These are phyloP conservation scores for Hiodon alosoides DNA, from an alignment of 2,113 vertebrate genomes.

Conservation along the genomic window DNA sequence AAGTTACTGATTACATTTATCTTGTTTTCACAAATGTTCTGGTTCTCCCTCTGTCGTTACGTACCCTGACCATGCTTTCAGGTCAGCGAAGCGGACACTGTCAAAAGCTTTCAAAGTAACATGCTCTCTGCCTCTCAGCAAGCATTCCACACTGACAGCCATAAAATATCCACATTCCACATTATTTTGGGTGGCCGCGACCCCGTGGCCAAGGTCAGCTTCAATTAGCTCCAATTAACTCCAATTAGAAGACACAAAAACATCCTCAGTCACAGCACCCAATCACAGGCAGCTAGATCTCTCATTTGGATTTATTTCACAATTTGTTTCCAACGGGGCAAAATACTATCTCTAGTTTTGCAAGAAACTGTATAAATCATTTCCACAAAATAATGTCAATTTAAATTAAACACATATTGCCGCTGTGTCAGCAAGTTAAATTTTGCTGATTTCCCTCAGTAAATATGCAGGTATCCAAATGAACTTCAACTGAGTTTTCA, in stretches of 20 bases:
- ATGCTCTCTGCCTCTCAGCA: neutral
- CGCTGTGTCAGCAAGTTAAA: neutral
- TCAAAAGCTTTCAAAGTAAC: neutral
- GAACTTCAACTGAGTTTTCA: too few relatives aligned
- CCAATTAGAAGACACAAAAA: constrained; percentile 1
- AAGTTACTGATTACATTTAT: constrained; percentile 8
- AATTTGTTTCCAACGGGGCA: neutral
- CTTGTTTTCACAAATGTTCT: constrained; percentile 13
- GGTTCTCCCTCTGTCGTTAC: neutral
- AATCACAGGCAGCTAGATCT: neutral
- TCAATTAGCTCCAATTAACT: neutral
- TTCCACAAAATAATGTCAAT: too few relatives aligned
- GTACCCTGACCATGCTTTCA: neutral
- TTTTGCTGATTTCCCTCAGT: too few relatives aligned
- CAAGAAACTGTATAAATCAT: too few relatives aligned
- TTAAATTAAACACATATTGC: too few relatives aligned
- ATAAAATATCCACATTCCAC: neutral
- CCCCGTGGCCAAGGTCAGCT: neutral
- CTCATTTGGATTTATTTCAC: too few relatives aligned
- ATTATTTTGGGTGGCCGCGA: neutral
- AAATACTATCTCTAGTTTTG: neutral
- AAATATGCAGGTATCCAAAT: too few relatives aligned
- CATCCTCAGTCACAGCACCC: neutral
- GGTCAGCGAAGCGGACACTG: neutral
- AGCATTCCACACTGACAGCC: neutral